Evolutionary conservation across 2,888 invertebrate species (phyloP).

Genomic region (Eupelmus urozonus): DNA sequence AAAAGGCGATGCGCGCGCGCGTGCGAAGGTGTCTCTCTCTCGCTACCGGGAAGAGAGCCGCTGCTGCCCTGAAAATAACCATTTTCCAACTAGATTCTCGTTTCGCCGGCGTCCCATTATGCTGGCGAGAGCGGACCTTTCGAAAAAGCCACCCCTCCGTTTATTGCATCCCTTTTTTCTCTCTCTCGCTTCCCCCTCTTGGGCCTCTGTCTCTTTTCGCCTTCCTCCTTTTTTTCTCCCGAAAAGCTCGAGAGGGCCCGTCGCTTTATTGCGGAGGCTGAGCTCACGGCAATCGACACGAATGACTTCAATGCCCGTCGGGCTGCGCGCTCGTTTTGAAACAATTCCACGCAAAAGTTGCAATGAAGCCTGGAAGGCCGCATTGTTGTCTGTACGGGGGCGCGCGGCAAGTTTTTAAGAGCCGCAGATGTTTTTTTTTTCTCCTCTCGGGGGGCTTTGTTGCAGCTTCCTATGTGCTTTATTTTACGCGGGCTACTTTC

Average conservation of each 20-base stretch:
- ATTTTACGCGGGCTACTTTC: constrained; percentile 18
- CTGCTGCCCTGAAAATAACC: constrained; percentile 59
- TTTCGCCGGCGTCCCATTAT: constrained; percentile 61
- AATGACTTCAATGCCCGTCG: neutral
- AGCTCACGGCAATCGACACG: neutral
- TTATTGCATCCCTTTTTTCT: constrained; percentile 60
- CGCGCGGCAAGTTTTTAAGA: constrained; percentile 41
- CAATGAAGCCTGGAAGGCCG: neutral
- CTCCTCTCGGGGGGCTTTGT: constrained; percentile 29
- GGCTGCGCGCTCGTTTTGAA: constrained; percentile 13
- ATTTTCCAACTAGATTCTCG: constrained; percentile 66
- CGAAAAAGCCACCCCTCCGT: constrained; percentile 55
- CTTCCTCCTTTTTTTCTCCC: constrained; percentile 42
- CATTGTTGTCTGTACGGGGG: neutral
- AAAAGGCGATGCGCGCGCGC: constrained; percentile 64
- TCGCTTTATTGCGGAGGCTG: constrained; percentile 31
- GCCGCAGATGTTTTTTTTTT: constrained; percentile 42
- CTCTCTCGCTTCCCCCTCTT: constrained; percentile 13
- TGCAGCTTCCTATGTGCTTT: constrained; percentile 22
- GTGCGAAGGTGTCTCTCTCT: constrained; percentile 61
- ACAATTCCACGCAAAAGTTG: constrained; percentile 40
- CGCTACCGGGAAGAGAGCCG: constrained; percentile 55
- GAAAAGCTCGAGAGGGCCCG: constrained; percentile 1
- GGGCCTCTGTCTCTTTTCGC: neutral
- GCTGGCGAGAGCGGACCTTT: constrained; percentile 50